These are phyloP conservation scores for Anthonomus grandis DNA, from an alignment of 1,140 invertebrate genomes.

Conservation along the genomic window DNA sequence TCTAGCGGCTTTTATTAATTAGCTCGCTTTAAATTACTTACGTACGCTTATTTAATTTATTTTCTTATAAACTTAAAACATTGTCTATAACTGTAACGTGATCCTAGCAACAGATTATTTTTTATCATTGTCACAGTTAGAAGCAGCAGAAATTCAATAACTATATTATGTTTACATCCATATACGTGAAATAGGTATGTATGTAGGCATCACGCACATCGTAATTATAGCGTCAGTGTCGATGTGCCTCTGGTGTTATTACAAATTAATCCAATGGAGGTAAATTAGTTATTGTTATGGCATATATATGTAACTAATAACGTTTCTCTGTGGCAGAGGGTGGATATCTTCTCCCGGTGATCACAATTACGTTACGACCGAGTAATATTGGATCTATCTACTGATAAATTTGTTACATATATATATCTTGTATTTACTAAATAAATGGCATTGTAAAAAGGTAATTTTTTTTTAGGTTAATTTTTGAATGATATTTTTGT, in stretches of 20 bases:
- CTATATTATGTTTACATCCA: neutral
- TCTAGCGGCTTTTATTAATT: slow-evolving; percentile 26
- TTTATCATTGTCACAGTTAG: neutral
- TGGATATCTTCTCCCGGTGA: too few species aligned
- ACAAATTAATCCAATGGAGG: slow-evolving; percentile 8
- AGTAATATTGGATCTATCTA: too few species aligned
- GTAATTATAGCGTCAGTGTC: slow-evolving; percentile 2
- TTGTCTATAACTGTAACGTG: neutral
- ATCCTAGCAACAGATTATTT: neutral
- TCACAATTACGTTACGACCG: too few species aligned
- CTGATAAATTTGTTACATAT: too few species aligned
- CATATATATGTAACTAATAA: too few species aligned
- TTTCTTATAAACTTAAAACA: slow-evolving; percentile 2
- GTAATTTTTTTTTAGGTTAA: too few species aligned
- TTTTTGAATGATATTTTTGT: too few species aligned
- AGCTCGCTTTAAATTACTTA: slow-evolving; percentile 19
- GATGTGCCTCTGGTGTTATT: slow-evolving; percentile 3
- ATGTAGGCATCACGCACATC: neutral
- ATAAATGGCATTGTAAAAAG: too few species aligned
- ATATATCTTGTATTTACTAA: too few species aligned
- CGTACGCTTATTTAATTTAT: slow-evolving; percentile 17
- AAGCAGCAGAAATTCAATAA: neutral
- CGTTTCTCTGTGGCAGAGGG: too few species aligned
- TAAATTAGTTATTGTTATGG: slow-evolving; percentile 6
- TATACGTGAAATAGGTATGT: neutral